A percentile compares a stretch with the other conserved stretches of the same genome.
These are phyloP conservation scores for Dynastes maya DNA, from an alignment of 2,888 invertebrate genomes.

Conservation along the genomic window DNA sequence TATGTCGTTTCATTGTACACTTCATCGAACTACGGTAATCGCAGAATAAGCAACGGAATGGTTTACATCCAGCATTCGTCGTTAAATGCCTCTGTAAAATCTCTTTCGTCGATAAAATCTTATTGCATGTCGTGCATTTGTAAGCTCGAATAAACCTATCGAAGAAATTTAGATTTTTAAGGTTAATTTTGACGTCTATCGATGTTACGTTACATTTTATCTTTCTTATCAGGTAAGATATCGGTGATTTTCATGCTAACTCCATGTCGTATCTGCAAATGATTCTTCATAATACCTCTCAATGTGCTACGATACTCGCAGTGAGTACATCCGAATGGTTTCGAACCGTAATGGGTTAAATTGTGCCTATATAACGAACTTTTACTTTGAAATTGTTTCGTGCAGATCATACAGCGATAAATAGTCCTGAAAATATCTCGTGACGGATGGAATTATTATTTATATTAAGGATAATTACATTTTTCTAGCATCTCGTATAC, in stretches of 20 bases:
- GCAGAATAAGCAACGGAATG: conserved; percentile 19
- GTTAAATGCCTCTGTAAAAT: conserved; percentile 2
- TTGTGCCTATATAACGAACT: conserved; percentile 9
- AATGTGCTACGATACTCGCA: conserved; percentile 17
- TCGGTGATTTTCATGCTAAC: not conserved
- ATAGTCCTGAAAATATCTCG: not conserved
- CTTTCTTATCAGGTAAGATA: conserved; percentile 17
- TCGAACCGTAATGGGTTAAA: not conserved
- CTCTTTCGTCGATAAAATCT: conserved; percentile 3
- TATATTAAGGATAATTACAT: not conserved
- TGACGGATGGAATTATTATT: not conserved
- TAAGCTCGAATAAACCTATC: conserved; percentile 27
- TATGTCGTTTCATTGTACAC: conserved; percentile 21
- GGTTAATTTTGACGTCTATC: not conserved
- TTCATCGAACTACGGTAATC: conserved; percentile 10
- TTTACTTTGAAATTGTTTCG: conserved; percentile 7
- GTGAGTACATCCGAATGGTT: conserved; percentile 9
- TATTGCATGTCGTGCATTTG: conserved; percentile 20
- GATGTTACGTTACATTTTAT: conserved; percentile 25
- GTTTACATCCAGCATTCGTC: conserved; percentile 4
- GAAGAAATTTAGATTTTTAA: not conserved
- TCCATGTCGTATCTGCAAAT: conserved; percentile 26
- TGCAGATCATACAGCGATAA: conserved; percentile 5
- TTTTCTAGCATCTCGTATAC: not conserved
- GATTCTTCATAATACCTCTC: conserved; percentile 30